Evolutionary conservation across 2,797 vertebrate species (phyloP).

Genomic region (Acridotheres tristis): DNA sequence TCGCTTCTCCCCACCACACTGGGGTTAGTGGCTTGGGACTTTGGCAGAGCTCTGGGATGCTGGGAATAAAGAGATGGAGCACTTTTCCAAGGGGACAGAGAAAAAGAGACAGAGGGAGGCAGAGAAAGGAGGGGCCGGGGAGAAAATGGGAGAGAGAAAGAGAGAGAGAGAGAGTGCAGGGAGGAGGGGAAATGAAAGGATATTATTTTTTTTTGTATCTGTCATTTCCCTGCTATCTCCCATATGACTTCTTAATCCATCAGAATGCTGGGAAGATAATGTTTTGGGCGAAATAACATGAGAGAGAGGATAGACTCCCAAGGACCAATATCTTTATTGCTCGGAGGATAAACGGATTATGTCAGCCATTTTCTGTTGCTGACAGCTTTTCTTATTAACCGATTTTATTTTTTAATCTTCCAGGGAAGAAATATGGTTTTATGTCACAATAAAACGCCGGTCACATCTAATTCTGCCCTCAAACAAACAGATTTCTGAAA

Average conservation of each 20-base stretch:
- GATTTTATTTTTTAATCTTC: conserved; percentile 99
- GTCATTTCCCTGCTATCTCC: conserved; percentile 99
- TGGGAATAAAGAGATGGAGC: conserved; percentile 73
- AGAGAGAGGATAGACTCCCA: conserved; percentile 99
- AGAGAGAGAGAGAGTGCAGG: conserved; percentile 70
- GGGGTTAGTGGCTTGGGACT: conserved; percentile 41
- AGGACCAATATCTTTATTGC: conserved; percentile 99
- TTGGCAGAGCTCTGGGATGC: conserved; percentile 60
- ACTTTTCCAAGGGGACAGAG: conserved; percentile 76
- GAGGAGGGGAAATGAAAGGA: conserved; percentile 91
- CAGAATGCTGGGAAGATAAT: conserved; percentile 99
- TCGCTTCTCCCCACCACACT: not conserved
- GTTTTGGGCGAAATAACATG: conserved; percentile 99
- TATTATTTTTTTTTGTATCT: conserved; percentile 99
- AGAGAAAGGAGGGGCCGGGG: conserved; percentile 45
- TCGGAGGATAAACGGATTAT: conserved; percentile 99
- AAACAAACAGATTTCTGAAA: conserved; percentile 99
- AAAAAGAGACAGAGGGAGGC: conserved; percentile 55
- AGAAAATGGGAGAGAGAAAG: conserved; percentile 65
- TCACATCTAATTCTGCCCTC: conserved; percentile 99
- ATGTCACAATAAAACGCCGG: conserved; percentile 99
- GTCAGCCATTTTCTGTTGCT: conserved; percentile 99
- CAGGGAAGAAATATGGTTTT: conserved; percentile 99
- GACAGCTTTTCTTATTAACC: conserved; percentile 99
- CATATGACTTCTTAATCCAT: conserved; percentile 99